phyloP scores from a whole-genome alignment of 2,113 vertebrate species.

The human (Homo sapiens) region DNA sequence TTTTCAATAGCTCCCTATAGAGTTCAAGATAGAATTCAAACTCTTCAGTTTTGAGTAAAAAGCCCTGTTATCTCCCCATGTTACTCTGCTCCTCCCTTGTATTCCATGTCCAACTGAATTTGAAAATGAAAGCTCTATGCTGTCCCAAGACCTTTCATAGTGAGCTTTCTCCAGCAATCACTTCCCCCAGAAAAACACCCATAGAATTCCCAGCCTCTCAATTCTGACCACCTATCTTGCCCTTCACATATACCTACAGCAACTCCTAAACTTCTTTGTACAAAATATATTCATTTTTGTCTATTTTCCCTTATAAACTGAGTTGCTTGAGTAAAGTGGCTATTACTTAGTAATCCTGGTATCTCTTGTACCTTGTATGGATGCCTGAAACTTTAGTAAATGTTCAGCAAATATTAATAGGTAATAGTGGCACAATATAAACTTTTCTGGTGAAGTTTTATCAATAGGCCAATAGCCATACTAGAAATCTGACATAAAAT shows the following conservation, averaged over 20 bases:
- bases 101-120: not conserved
- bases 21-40: not conserved
- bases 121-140: not conserved
- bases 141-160: not conserved
- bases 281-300: not conserved
- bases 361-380: not conserved
- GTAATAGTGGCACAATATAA: not conserved
- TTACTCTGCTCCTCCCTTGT: not conserved
- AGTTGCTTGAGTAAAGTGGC: not conserved
- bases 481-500: not conserved
- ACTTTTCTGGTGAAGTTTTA: not conserved
- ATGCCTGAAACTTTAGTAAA: not conserved
- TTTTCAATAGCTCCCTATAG: not conserved
- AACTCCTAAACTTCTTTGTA: not conserved
- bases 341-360: not conserved
- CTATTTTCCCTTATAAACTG: not conserved
- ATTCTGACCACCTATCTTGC: not conserved
- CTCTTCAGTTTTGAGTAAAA: not conserved
- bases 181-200: not conserved
- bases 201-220: not conserved
- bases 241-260: not conserved
- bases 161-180: not conserved
- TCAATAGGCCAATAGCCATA: not conserved
- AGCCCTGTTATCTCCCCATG: not conserved
- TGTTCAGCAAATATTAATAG: not conserved